Base-by-base conservation (phyloP, 2,888 invertebrate species). In the Spilosoma lubricipeda region DNA sequence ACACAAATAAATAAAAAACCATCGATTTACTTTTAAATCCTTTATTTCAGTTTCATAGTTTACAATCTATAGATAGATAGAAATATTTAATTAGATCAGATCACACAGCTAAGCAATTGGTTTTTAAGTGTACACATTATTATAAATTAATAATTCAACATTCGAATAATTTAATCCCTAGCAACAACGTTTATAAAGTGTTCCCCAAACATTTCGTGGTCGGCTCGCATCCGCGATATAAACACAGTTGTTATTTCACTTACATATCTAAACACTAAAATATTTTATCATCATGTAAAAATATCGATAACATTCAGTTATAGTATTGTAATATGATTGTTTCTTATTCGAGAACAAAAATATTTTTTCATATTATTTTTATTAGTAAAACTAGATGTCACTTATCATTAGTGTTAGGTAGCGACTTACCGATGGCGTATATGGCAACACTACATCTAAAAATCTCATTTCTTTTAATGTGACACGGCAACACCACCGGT, bases 21-120 rank as follows among this genome's bases (percentile, higher is more conserved):
- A 91, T 92, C 87, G 84, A 85, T 82, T 86, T 91, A 90, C 85
- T 93, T 94, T 94, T 90, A 92, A 84, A 92, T 93, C 87, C 90
- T 95, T 95, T 95, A 95, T 94, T 95, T 92, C 90, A 90, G 87
- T 93, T 94, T 94, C 90, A 93, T 94, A 93, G 92, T 95, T 94
- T 93, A 95, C 93, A 95, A 91, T 95, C 93, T 95, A 95, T 93
- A 90, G 91, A 90, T 93, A 93, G 90, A 94, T 91, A 94, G 91
- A 93, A 92, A 92, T 90, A 93, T 93, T 90, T 89, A 90, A 90
- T 90, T 91, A 93, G 90, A 92, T 95, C 95, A 95, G 95, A 95
- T 95, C 95, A 95, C 95, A 95, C 95, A 92, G 92, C 91, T 94
- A 95, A 95, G 94, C 94, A 92, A 88, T 92, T 90, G 90, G 81